phyloP scores from a whole-genome alignment of 53 echinoderm and acorn worm species.

The Astropecten irregularis region DNA sequence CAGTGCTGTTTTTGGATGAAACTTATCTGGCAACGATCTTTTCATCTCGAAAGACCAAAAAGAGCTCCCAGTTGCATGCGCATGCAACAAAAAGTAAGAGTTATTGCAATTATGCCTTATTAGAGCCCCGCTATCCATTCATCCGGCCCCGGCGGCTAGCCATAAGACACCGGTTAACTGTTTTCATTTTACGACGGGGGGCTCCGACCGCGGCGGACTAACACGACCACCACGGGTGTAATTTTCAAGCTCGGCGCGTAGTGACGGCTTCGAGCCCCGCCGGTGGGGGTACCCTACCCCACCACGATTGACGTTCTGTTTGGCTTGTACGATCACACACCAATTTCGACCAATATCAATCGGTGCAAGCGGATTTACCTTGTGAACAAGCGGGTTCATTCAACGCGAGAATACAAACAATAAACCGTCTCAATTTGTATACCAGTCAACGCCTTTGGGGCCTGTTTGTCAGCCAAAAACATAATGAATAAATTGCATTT shows the following conservation, averaged over 20 bases:
- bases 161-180: constrained; percentile 18
- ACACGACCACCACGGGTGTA: not conserved
- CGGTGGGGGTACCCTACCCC: too few relatives aligned
- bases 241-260: not conserved
- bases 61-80: not conserved
- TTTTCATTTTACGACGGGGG: too few relatives aligned
- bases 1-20: too few relatives aligned
- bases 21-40: too few relatives aligned
- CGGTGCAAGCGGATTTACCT: too few relatives aligned
- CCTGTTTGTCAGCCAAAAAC: too few relatives aligned
- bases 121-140: not conserved
- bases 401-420: not conserved
- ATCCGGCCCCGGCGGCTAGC: constrained; percentile 29
- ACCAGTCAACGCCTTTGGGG: too few relatives aligned
- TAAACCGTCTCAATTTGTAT: too few relatives aligned
- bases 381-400: not conserved
- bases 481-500: too few relatives aligned
- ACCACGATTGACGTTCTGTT: too few relatives aligned
- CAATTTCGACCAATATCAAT: not conserved
- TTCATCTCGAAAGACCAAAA: too few relatives aligned
- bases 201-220: too few relatives aligned
- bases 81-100: not conserved
- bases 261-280: not conserved
- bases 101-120: constrained; percentile 17
- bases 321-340: not conserved